Conservation (phyloP, 2,113 vertebrate genomes). For the Murina feae region DNA sequence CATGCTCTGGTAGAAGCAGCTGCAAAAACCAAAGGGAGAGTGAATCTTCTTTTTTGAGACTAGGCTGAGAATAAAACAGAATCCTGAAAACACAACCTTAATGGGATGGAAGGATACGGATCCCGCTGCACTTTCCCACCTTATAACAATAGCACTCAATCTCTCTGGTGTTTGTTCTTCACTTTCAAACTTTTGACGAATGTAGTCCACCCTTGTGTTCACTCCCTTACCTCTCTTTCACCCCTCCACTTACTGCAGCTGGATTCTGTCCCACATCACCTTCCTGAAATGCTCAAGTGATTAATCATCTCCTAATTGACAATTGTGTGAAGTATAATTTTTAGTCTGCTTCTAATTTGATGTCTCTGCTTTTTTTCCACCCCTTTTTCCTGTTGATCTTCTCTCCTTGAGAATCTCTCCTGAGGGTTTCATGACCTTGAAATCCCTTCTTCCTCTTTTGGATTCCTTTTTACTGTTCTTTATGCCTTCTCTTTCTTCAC, state of each 20-base stretch:
- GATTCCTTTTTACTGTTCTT: background rate
- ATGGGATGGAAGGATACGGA: background rate
- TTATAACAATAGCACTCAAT: background rate
- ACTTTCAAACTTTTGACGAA: background rate
- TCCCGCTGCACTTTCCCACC: background rate
- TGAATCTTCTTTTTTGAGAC: background rate
- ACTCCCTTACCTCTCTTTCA: background rate
- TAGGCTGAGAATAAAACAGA: background rate
- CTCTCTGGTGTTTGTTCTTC: background rate
- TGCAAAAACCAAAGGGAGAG: background rate
- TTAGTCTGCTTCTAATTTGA: conserved; percentile 1
- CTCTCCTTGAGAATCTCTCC: background rate
- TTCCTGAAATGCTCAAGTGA: background rate
- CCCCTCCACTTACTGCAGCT: background rate
- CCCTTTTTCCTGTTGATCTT: background rate
- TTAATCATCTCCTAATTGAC: conserved; percentile 27
- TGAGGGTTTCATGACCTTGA: background rate
- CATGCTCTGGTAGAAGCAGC: background rate
- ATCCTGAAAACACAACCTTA: background rate
- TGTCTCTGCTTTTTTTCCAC: background rate
- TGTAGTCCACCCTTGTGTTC: background rate
- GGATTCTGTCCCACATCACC: background rate
- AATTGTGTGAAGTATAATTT: background rate
- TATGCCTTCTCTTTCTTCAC: background rate
- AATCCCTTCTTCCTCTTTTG: conserved; percentile 11